Base-by-base conservation (phyloP, 2,797 vertebrate species). In the Anisognathus igniventris region DNA sequence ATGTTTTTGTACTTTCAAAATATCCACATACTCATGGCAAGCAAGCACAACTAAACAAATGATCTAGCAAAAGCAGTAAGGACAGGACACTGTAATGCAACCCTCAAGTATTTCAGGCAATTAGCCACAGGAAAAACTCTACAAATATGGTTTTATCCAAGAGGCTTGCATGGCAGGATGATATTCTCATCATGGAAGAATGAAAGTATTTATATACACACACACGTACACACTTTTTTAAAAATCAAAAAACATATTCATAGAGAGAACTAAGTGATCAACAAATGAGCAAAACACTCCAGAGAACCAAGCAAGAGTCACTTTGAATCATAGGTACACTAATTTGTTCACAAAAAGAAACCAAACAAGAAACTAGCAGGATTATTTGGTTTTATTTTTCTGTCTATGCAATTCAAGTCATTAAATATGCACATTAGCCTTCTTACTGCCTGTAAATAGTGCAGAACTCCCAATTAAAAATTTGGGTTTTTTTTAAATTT, bases 211-310 rank as follows among this genome's bases (percentile, higher is more conserved):
- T 10, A 40, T 17, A 64, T 0, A 58, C 0, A 44, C 11, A 44
- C 9, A 50, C 1, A 60, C 0, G 22, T 0, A 58, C 2, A 77
- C 1, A 35, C 4, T 14, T 27, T n/a, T 51, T 27, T 3, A 35
- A 48, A 42, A 81, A 84, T 25, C 50, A 54, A 74, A 90, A 92
- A 81, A 53, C 33, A 67, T 4, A 86, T 22, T 50, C 33, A 30
- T 84, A 53, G 30, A 57, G 48, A 85, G 31, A 85, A 58, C 42
- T 44, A 86, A 61, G 12, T 12, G 25, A 87, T 45, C 51, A 79
- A 57, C 17, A 65, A 81, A 68, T 31, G 3, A 81, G 42, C 20
- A 74, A 81, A 75, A 87, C 14, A 23, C 12, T 45, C 39, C 31
- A 72, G 42, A 89, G 25, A 48, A 64, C 24, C 75, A 87, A 75